Evolutionary conservation across 2,113 vertebrate species (phyloP).

Genomic region (Podarcis muralis): DNA sequence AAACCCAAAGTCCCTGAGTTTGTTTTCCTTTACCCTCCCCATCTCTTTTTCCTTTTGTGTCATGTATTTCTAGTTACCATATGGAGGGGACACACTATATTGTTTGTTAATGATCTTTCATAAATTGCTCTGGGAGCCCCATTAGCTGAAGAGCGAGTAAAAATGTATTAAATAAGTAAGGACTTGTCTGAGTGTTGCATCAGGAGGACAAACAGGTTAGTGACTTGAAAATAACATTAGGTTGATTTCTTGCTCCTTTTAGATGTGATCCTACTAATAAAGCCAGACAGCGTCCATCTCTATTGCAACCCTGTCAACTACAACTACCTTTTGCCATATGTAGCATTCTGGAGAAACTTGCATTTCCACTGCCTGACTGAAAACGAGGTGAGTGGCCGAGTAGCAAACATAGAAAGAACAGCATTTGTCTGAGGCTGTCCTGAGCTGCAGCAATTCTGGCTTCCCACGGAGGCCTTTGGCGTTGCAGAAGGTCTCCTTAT

Average conservation of each 20-base stretch:
- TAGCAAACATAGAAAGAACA: neutral
- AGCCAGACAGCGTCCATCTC: conserved; percentile 91
- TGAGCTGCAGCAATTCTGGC: neutral
- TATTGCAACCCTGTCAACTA: conserved; percentile 98
- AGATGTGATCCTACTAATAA: conserved; percentile 95
- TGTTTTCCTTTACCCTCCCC: neutral
- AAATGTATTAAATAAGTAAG: neutral
- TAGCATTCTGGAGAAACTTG: conserved; percentile 95
- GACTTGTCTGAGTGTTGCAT: neutral
- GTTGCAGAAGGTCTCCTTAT: neutral
- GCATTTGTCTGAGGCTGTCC: conserved; percentile 1
- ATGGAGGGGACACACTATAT: no score
- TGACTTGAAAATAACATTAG: neutral
- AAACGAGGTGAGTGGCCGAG: conserved; percentile 83
- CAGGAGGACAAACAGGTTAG: neutral
- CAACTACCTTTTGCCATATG: conserved; percentile 86
- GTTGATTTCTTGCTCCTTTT: conserved; percentile 51
- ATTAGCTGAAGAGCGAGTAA: neutral
- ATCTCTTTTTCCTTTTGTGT: no score
- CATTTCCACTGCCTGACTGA: conserved; percentile 95
- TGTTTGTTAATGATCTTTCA: neutral
- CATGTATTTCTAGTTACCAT: neutral
- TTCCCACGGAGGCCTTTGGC: neutral
- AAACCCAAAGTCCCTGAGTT: neutral
- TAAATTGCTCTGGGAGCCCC: neutral